Conservation (phyloP, 2,113 vertebrate species). For the Eonycteris spelaea region DNA sequence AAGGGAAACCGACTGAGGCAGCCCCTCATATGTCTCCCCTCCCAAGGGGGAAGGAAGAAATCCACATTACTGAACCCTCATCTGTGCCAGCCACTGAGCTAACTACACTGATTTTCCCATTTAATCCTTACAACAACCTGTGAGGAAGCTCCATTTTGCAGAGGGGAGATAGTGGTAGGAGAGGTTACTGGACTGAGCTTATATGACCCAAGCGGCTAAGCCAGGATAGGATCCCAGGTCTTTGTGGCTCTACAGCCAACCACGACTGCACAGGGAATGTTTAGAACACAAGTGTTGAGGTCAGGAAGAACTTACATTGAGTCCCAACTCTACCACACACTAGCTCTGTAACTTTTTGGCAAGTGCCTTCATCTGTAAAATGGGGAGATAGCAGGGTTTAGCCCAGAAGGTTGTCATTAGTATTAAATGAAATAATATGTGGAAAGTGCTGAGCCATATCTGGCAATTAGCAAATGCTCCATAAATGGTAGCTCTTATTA, state of each 20-base stretch:
- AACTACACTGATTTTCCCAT: neutral
- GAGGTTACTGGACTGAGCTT: neutral
- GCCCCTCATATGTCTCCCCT: neutral
- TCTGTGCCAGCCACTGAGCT: neutral
- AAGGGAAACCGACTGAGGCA: neutral
- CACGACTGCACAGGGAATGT: fast-evolving
- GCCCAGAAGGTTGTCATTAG: neutral
- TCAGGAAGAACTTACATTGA: neutral
- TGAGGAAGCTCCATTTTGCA: neutral
- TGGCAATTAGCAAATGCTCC: neutral
- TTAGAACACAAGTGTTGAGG: neutral
- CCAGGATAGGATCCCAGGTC: neutral
- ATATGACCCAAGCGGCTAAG: neutral
- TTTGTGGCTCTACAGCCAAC: neutral
- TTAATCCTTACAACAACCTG: neutral
- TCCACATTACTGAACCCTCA: neutral
- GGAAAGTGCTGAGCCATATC: neutral
- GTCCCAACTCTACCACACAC: neutral
- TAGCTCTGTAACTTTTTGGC: neutral
- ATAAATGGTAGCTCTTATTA: neutral
- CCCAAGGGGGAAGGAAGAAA: neutral
- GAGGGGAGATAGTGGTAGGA: neutral
- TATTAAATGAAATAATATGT: neutral
- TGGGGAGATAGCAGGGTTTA: neutral
- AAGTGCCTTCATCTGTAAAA: neutral